Conservation (phyloP, 2,113 vertebrate genomes). For the Rousettus leschenaultii region DNA sequence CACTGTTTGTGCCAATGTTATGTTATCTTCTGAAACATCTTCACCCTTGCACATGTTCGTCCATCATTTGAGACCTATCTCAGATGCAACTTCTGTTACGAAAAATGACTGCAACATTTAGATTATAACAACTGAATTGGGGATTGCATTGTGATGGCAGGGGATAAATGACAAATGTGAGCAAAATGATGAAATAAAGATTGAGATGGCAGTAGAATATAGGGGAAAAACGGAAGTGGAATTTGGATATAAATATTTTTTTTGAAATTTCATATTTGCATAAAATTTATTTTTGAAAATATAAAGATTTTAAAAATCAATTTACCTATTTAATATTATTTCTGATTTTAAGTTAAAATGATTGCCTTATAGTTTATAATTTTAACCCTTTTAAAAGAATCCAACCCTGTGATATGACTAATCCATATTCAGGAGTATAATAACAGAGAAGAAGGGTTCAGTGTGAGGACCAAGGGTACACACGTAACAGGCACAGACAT, state of each 20-base stretch:
- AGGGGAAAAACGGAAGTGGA: neutral
- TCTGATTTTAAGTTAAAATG: neutral
- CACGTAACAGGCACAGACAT: neutral
- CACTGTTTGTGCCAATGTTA: accelerated
- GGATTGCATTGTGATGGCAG: neutral
- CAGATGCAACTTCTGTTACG: no score
- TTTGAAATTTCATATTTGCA: neutral
- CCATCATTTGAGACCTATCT: neutral
- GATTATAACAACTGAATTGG: neutral
- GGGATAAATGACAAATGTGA: neutral
- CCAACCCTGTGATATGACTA: neutral
- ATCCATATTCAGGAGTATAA: neutral
- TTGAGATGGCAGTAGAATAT: neutral
- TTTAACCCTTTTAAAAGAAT: neutral
- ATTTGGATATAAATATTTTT: neutral
- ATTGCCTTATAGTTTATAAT: neutral
- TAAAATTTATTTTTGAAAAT: neutral
- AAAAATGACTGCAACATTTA: neutral
- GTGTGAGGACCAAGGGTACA: neutral
- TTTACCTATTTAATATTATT: neutral
- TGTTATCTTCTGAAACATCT: neutral
- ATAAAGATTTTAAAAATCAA: neutral
- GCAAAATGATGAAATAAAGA: neutral
- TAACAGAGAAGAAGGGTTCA: neutral
- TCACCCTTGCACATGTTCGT: neutral